A percentile compares a stretch with the other conserved stretches of the same genome.
phyloP scores from a whole-genome alignment of 2,888 invertebrate species.

The Amphipoea lucens region DNA sequence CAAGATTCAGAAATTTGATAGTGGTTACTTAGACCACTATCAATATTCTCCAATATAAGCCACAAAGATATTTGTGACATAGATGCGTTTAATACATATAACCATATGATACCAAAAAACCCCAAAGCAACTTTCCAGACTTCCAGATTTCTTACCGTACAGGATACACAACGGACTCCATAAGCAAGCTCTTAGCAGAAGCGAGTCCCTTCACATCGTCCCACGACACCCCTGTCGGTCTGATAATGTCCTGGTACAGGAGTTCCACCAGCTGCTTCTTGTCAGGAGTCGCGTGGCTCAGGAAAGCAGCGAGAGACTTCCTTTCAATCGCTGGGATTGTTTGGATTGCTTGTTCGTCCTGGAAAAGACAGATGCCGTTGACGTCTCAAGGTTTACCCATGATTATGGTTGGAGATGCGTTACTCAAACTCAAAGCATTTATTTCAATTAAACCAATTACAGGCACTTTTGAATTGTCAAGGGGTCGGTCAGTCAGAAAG shows the following conservation, averaged over 20 bases:
- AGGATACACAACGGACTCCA: slow-evolving; percentile 96
- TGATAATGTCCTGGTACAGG: slow-evolving; percentile 91
- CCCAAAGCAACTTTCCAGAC: neutral
- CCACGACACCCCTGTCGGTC: slow-evolving; percentile 94
- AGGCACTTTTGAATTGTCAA: too few species aligned
- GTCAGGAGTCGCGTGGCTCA: slow-evolving; percentile 85
- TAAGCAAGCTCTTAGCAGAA: slow-evolving; percentile 93
- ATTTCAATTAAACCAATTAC: too few species aligned
- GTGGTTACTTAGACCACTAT: neutral
- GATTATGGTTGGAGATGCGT: neutral
- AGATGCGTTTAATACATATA: neutral
- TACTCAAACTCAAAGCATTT: too few species aligned
- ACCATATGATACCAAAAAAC: neutral
- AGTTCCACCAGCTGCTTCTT: slow-evolving; percentile 92
- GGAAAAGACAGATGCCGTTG: slow-evolving; percentile 3
- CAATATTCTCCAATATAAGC: too few species aligned
- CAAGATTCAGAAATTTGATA: neutral
- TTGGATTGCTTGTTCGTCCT: slow-evolving; percentile 69
- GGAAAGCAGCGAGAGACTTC: slow-evolving; percentile 79
- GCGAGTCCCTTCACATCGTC: slow-evolving; percentile 93
- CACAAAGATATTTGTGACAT: neutral
- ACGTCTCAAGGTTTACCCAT: neutral
- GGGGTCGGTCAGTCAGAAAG: too few species aligned
- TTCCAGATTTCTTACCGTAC: slow-evolving; percentile 78
- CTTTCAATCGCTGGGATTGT: slow-evolving; percentile 74